phyloP scores from a whole-genome alignment of 2,113 vertebrate genomes.

The Calidris pugnax region DNA sequence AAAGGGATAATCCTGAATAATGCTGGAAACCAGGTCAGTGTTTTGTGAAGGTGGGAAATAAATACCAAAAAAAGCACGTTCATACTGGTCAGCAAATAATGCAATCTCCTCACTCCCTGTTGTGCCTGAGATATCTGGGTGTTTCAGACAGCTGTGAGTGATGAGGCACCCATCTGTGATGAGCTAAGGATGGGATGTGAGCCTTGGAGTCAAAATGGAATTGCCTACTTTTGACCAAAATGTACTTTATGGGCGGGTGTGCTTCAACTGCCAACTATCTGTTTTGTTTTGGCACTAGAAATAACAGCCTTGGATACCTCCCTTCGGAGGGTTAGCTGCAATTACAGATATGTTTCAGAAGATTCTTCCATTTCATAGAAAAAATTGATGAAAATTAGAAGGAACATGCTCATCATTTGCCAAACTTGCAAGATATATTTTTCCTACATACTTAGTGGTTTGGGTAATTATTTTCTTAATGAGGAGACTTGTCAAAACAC shows the following conservation, averaged over 20 bases:
- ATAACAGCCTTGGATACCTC: conserved; percentile 44
- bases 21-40: background rate
- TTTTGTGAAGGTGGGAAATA: background rate
- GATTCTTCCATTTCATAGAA: conserved; percentile 44
- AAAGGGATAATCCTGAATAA: background rate
- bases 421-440: conserved; percentile 34
- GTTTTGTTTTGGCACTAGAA: conserved; percentile 41
- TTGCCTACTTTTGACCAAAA: conserved; percentile 44
- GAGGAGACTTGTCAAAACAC: conserved; percentile 49
- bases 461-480: conserved; percentile 64
- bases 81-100: background rate
- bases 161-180: conserved; percentile 1
- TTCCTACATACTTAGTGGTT: conserved; percentile 46
- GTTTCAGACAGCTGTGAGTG: conserved; percentile 35
- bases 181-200: conserved; percentile 39
- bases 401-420: conserved; percentile 39
- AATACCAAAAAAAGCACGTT: background rate
- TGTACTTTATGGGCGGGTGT: background rate
- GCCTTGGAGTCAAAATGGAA: background rate
- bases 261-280: conserved; percentile 8
- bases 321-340: conserved; percentile 43
- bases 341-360: conserved; percentile 42
- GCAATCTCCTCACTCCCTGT: background rate
- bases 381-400: conserved; percentile 30
- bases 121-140: background rate